These are phyloP conservation scores for Temnothorax nylanderi DNA, from an alignment of 1,140 invertebrate genomes.

Conservation along the genomic window DNA sequence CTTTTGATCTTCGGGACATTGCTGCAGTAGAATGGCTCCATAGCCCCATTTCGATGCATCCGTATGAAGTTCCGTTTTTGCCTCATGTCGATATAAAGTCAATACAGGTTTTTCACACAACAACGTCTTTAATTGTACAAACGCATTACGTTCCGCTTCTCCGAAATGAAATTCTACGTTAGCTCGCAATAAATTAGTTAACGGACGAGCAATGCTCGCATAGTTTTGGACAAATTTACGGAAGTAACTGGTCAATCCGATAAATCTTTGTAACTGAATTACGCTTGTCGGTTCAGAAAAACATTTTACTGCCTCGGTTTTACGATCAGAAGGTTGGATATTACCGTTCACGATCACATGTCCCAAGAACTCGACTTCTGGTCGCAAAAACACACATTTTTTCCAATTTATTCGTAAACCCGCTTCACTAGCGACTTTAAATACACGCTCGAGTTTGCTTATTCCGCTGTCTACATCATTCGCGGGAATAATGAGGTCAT, in stretches of 20 bases:
- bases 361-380: conserved; percentile 15
- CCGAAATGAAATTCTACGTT: not conserved
- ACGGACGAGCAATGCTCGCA: not conserved
- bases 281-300: not conserved
- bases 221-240: not conserved
- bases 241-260: not conserved
- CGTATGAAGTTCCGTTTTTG: not conserved
- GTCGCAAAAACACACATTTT: conserved; percentile 3
- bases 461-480: not conserved
- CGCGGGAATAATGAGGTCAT: conserved; percentile 6
- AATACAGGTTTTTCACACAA: not conserved
- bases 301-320: not conserved
- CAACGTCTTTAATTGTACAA: not conserved
- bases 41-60: not conserved
- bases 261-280: not conserved
- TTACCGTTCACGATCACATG: not conserved
- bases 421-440: not conserved
- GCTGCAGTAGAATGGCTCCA: conserved; percentile 21
- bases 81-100: not conserved
- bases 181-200: not conserved
- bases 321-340: not conserved
- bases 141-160: not conserved
- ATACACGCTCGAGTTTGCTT: not conserved
- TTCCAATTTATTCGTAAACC: conserved; percentile 9
- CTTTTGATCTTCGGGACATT: not conserved